Percentiles rank a stretch among this genome's conserved stretches.
phyloP scores from a whole-genome alignment of 2,797 vertebrate genomes.

The Tarsius wallacei region DNA sequence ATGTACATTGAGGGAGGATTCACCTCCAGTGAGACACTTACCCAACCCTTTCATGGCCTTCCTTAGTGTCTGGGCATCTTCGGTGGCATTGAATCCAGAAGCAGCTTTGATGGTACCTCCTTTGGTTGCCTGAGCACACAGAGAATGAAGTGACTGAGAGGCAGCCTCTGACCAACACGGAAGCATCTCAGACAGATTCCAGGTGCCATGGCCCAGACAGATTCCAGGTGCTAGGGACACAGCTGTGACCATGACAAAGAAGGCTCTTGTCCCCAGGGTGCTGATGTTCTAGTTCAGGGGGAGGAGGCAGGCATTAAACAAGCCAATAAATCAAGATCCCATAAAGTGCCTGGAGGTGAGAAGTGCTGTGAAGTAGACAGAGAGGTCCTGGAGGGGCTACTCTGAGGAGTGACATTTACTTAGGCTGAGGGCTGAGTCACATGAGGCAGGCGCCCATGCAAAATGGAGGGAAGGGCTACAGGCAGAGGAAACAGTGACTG shows the following conservation, averaged over 20 bases:
- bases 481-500: not conserved
- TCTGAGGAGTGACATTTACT: not conserved
- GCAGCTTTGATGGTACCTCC: slow-evolving; percentile 94
- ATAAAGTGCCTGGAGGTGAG: not conserved
- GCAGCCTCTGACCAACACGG: not conserved
- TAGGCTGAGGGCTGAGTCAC: not conserved
- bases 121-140: slow-evolving; percentile 86
- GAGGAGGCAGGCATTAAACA: not conserved
- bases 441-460: not conserved
- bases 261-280: not conserved
- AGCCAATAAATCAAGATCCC: not conserved
- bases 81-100: slow-evolving; percentile 92
- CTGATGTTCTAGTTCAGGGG: not conserved
- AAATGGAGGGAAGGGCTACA: not conserved
- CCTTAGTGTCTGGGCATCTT: slow-evolving; percentile 93
- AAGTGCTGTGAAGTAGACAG: not conserved
- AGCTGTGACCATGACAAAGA: not conserved
- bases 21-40: slow-evolving; percentile 88
- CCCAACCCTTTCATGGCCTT: slow-evolving; percentile 97
- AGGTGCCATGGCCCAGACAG: not conserved
- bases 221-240: not conserved
- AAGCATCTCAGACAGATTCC: not conserved
- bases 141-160: slow-evolving; percentile 9
- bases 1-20: not conserved
- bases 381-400: not conserved